phyloP scores from a whole-genome alignment of 2,113 vertebrate genomes.

The Prionailurus bengalensis region DNA sequence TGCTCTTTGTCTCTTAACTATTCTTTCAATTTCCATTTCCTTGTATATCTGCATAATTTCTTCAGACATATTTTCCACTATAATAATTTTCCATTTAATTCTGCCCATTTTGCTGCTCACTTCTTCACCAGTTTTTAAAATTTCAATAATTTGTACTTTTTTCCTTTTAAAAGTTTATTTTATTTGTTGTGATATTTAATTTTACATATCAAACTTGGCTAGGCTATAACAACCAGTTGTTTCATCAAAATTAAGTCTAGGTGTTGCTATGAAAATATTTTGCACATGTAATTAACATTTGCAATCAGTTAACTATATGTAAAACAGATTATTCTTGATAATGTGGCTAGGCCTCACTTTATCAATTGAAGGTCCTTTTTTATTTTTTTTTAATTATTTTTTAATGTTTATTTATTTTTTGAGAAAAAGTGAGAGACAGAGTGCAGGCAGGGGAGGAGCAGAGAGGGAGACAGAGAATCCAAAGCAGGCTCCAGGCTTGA shows the following conservation, averaged over 20 bases:
- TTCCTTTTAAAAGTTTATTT: not conserved
- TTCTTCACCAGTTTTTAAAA: not conserved
- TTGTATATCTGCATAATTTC: not conserved
- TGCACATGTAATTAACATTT: not conserved
- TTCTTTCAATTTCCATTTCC: not conserved
- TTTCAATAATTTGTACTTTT: not conserved
- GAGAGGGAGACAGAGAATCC: too few species aligned
- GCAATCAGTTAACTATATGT: not conserved
- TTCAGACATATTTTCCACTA: not conserved
- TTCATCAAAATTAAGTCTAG: conserved; percentile 21
- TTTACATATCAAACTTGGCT: not conserved
- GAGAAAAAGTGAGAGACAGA: too few species aligned
- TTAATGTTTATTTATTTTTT: too few species aligned
- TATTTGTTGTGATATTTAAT: not conserved
- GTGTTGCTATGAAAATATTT: conserved; percentile 22
- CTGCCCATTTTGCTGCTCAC: not conserved
- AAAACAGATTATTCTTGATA: not conserved
- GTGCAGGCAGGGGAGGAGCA: too few species aligned
- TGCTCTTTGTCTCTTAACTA: not conserved
- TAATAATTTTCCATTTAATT: not conserved
- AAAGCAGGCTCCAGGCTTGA: too few species aligned
- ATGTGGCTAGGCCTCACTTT: not conserved
- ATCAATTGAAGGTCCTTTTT: not conserved
- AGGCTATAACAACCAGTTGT: not conserved
- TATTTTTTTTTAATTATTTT: too few species aligned